Evolutionary conservation across 2,113 vertebrate genomes (phyloP).

Genomic region (Hepsetus odoe): DNA sequence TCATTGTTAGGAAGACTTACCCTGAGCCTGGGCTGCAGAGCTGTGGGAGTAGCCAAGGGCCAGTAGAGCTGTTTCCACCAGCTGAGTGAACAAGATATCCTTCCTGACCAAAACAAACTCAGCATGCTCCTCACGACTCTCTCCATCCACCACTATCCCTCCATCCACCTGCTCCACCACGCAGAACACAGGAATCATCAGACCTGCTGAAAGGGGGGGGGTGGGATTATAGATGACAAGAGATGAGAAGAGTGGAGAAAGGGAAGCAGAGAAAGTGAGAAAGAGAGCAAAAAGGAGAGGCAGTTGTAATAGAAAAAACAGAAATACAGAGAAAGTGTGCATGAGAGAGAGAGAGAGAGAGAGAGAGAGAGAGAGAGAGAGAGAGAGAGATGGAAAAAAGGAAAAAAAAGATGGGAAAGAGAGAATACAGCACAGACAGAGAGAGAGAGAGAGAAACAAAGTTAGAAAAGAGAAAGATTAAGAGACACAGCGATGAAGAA

Average conservation of each 20-base stretch:
- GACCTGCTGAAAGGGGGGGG: conserved; percentile 74
- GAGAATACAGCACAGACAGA: no score
- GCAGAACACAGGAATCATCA: conserved; percentile 99
- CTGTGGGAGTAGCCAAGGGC: conserved; percentile 98
- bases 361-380: not conserved
- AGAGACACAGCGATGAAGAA: no score
- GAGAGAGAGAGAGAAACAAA: not conserved
- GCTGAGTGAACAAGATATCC: conserved; percentile 97
- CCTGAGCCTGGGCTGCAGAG: conserved; percentile 96
- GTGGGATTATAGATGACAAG: conserved; percentile 14
- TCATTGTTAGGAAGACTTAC: conserved; percentile 67
- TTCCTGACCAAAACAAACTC: conserved; percentile 97
- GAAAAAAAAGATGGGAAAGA: no score
- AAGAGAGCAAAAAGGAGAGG: not conserved
- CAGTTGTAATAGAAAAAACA: no score
- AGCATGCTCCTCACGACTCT: conserved; percentile 92
- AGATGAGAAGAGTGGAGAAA: no score
- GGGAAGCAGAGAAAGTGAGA: no score
- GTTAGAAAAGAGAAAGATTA: not conserved
- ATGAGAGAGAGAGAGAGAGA: conserved; percentile 7
- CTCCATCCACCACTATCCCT: conserved; percentile 85
- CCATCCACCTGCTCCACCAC: conserved; percentile 96
- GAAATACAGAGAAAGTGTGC: no score
- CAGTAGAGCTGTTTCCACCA: conserved; percentile 97
- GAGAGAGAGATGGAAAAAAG: not conserved